Conservation (phyloP, 2,797 vertebrate species). For the Benthosema pterotum region DNA sequence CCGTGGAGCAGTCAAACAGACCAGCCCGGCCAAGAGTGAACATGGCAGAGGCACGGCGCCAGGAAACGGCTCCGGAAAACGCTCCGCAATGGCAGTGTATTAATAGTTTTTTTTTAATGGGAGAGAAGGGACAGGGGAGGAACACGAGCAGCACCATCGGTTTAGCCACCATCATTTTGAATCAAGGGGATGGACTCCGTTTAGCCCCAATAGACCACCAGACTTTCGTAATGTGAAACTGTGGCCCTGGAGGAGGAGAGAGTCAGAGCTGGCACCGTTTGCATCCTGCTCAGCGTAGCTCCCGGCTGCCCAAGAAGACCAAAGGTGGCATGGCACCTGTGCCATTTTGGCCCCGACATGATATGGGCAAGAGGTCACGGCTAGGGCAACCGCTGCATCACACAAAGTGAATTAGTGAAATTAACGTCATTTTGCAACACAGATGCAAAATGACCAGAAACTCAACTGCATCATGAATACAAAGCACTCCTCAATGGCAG, state of each 20-base stretch:
- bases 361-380: conserved; percentile 72
- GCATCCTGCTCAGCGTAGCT: conserved; percentile 66
- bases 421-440: background rate
- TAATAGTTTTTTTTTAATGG: conserved; percentile 68
- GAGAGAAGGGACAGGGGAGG: conserved; percentile 29
- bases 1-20: conserved; percentile 80
- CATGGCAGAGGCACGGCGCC: conserved; percentile 71
- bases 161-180: conserved; percentile 40
- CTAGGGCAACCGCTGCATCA: conserved; percentile 79
- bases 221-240: conserved; percentile 47
- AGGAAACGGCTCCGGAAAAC: conserved; percentile 75
- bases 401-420: conserved; percentile 20
- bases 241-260: conserved; percentile 44
- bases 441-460: conserved; percentile 8
- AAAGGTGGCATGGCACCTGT: conserved; percentile 72
- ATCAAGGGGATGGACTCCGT: conserved; percentile 40
- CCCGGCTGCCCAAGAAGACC: conserved; percentile 63
- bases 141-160: conserved; percentile 25
- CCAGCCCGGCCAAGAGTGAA: conserved; percentile 78
- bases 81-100: conserved; percentile 68
- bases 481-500: conserved; percentile 14
- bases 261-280: conserved; percentile 62
- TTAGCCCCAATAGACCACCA: conserved; percentile 31
- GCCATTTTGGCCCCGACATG: conserved; percentile 67
- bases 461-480: background rate